Conservation (phyloP, 1,140 invertebrate genomes). For the Helicoverpa armigera region DNA sequence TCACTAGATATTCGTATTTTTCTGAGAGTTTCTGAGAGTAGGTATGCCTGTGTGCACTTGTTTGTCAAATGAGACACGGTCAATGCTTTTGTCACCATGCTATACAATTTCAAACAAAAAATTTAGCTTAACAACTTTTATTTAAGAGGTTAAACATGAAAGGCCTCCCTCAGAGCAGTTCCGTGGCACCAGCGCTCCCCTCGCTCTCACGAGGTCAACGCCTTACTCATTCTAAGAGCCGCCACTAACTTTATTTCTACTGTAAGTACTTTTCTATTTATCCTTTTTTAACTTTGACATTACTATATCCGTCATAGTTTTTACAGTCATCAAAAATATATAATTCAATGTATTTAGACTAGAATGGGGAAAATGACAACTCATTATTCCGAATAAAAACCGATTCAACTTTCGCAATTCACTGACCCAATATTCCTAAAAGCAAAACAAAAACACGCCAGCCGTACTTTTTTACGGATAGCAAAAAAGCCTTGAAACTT, state of each 20-base stretch:
- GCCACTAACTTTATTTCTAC: background rate
- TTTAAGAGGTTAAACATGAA: background rate
- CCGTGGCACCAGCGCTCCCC: conserved; percentile 5
- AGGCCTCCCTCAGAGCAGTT: background rate
- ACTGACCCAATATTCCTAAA: conserved; percentile 33
- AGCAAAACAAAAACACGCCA: conserved; percentile 27
- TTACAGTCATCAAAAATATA: too few relatives aligned
- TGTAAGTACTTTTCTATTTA: background rate
- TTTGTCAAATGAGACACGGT: too few relatives aligned
- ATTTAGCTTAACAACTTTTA: background rate
- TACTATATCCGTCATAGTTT: too few relatives aligned
- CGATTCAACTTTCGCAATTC: conserved; percentile 26
- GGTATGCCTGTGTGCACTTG: too few relatives aligned
- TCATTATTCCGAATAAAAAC: background rate
- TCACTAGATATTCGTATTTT: too few relatives aligned
- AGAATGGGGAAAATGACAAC: too few relatives aligned
- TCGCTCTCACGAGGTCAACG: conserved; percentile 24
- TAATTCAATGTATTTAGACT: background rate
- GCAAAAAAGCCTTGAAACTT: conserved; percentile 26
- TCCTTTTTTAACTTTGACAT: too few relatives aligned
- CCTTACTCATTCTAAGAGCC: conserved; percentile 19
- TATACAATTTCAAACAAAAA: background rate
- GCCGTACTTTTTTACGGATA: background rate
- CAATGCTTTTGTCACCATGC: too few relatives aligned
- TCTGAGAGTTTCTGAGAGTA: too few relatives aligned